Evolutionary conservation across 2,797 vertebrate species (phyloP).

Genomic region (Jordanella pulchra): DNA sequence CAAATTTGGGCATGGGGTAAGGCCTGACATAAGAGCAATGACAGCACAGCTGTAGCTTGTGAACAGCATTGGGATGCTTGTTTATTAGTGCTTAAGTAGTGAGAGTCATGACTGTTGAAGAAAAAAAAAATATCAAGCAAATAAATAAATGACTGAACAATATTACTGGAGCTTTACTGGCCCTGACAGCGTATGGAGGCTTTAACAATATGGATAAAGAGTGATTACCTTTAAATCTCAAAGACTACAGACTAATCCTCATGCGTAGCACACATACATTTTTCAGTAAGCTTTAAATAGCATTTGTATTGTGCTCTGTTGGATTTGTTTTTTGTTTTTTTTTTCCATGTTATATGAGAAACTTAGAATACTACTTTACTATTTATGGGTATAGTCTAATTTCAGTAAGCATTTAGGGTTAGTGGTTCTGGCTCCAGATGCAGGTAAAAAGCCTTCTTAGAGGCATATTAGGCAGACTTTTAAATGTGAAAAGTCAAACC

Average conservation of each 20-base stretch:
- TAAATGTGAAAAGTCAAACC: slow-evolving; percentile 50
- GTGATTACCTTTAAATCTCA: slow-evolving; percentile 66
- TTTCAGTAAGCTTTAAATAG: slow-evolving; percentile 54
- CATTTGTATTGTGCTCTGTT: slow-evolving; percentile 49
- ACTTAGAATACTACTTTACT: slow-evolving; percentile 66
- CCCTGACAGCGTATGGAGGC: slow-evolving; percentile 37
- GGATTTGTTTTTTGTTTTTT: slow-evolving; percentile 53
- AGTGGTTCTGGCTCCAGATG: slow-evolving; percentile 14
- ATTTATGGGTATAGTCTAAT: slow-evolving; percentile 49
- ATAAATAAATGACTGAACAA: slow-evolving; percentile 11
- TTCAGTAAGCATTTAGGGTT: slow-evolving; percentile 41
- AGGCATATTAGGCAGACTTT: slow-evolving; percentile 12
- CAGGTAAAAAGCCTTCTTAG: slow-evolving; percentile 21
- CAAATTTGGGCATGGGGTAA: slow-evolving; percentile 46
- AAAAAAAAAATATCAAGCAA: slow-evolving; percentile 3
- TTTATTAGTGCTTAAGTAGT: neutral
- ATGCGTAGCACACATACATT: slow-evolving; percentile 37
- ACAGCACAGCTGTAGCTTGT: neutral
- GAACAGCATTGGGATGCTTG: neutral
- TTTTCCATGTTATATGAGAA: slow-evolving; percentile 57
- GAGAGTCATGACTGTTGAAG: neutral
- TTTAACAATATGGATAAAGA: slow-evolving; percentile 48
- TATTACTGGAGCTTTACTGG: slow-evolving; percentile 28
- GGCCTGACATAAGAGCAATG: slow-evolving; percentile 16
- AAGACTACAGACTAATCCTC: slow-evolving; percentile 58